A percentile compares a stretch with the other conserved stretches of the same genome.
Conservation (phyloP, 1,140 invertebrate species). For the Ceratina australensis region DNA sequence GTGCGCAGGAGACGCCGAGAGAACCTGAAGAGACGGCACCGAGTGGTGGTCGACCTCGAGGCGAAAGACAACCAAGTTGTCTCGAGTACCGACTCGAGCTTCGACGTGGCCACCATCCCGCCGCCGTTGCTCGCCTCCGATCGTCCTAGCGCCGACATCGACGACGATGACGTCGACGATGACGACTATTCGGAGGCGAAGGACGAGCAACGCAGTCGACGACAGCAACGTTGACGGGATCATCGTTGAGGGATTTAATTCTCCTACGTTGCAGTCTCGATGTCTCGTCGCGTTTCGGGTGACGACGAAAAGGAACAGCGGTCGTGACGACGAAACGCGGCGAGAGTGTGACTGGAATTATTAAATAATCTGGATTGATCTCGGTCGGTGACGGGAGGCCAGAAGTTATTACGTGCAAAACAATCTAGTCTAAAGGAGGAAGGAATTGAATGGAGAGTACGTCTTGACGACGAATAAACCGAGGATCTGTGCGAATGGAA, state of each 20-base stretch:
- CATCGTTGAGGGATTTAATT: too few species aligned
- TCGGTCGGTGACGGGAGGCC: too few species aligned
- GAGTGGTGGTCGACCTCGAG: constrained; percentile 76
- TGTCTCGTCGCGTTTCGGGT: not conserved
- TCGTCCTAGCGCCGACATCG: constrained; percentile 78
- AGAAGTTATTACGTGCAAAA: too few species aligned
- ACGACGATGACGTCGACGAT: constrained; percentile 74
- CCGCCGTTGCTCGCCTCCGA: constrained; percentile 83
- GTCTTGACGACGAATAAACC: not conserved
- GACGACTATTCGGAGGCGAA: constrained; percentile 61
- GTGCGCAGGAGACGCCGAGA: constrained; percentile 76
- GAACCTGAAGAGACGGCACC: constrained; percentile 71
- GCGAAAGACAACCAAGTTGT: constrained; percentile 77
- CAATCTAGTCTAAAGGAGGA: too few species aligned
- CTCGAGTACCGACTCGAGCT: constrained; percentile 83
- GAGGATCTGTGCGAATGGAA: not conserved
- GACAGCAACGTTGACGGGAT: constrained; percentile 52
- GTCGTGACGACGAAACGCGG: not conserved
- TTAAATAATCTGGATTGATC: too few species aligned
- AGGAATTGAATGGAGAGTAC: too few species aligned
- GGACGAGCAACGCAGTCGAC: constrained; percentile 41
- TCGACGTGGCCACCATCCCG: constrained; percentile 84
- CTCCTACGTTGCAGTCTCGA: not conserved
- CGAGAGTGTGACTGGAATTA: too few species aligned
- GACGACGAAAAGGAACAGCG: not conserved